Percentiles rank a stretch among this genome's conserved stretches.
Conservation (phyloP, 2,113 vertebrate genomes). For the Cebidichthys violaceus region DNA sequence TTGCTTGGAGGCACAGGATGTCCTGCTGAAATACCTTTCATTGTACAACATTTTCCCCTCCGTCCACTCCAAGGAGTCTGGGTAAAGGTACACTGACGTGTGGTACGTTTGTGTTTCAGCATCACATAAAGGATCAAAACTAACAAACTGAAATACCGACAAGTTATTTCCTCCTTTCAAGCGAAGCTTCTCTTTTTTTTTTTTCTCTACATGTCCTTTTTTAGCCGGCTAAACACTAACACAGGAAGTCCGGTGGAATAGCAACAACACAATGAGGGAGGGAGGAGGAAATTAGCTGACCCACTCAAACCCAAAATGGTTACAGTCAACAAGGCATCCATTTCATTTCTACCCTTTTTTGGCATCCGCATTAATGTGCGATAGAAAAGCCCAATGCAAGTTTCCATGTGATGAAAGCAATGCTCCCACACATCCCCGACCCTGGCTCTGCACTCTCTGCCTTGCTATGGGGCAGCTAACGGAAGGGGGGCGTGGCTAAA, state of each 20-base stretch:
- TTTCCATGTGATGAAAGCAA: conserved; percentile 1
- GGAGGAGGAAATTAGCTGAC: not conserved
- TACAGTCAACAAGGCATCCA: conserved; percentile 2
- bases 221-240: conserved; percentile 31
- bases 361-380: not conserved
- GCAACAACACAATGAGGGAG: conserved; percentile 10
- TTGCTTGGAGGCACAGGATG: conserved; percentile 63
- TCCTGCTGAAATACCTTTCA: conserved; percentile 50
- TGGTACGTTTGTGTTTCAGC: conserved; percentile 7
- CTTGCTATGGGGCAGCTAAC: conserved; percentile 48
- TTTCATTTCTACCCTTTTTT: conserved; percentile 7
- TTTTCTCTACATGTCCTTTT: conserved; percentile 27
- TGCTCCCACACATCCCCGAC: conserved; percentile 32
- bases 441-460: conserved; percentile 1
- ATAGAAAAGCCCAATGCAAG: not conserved
- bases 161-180: conserved; percentile 32
- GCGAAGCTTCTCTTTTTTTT: conserved; percentile 30
- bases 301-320: conserved; percentile 28
- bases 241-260: conserved; percentile 64
- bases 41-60: conserved; percentile 28
- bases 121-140: conserved; percentile 20
- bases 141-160: conserved; percentile 19
- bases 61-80: not conserved
- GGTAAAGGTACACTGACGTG: not conserved
- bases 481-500: conserved; percentile 58